Evolutionary conservation across 1,140 invertebrate species (phyloP), one percentile per base, ranked within the genome.

Genomic region (Linepithema humile): DNA sequence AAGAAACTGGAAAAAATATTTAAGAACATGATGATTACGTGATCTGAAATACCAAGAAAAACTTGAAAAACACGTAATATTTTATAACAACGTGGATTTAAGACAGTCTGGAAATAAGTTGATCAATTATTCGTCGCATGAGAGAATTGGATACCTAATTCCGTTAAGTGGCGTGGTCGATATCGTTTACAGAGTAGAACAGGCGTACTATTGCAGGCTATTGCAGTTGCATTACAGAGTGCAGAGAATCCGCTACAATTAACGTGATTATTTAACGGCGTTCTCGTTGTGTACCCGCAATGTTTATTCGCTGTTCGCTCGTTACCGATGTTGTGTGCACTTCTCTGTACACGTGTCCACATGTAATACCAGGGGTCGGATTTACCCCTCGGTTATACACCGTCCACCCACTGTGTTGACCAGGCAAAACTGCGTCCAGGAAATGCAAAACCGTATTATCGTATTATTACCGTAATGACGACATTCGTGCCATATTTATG

Each of bases 271-370:
- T 74, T 74, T 74, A 74, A 74, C 72, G 26, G 55, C 72, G 72
- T 23, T 74, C 55, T 74, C 72, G 55, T 74, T 60, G 72, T 74
- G 38, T 74, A 45, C 72, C 72, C 72, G 55, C 72, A 74, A 74
- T 74, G 72, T 74, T 74, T 74, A 74, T 74, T 74, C 72, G 72
- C 72, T 74, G 55, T 74, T 74, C 72, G 72, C 72, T 74, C 72
- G 72, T 74, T 74, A 74, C 72, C 35, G 55, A 38, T 59, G 72
- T 74, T 74, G 72, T 74, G 57, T 74, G 53, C 72, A 74, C 38
- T 74, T 60, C 72, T 74, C 72, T 43, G 55, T 74, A 74, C 55
- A 60, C 72, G 55, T 74, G 38, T 74, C 55, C 55, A 74, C 35
- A 55, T 60, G 72, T 74, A 74, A 74, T 74, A 74, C 57, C 55